A percentile compares a stretch with the other conserved stretches of the same genome.
These are phyloP conservation scores for Climacteris rufus DNA, from an alignment of 2,113 vertebrate species.

Conservation along the genomic window DNA sequence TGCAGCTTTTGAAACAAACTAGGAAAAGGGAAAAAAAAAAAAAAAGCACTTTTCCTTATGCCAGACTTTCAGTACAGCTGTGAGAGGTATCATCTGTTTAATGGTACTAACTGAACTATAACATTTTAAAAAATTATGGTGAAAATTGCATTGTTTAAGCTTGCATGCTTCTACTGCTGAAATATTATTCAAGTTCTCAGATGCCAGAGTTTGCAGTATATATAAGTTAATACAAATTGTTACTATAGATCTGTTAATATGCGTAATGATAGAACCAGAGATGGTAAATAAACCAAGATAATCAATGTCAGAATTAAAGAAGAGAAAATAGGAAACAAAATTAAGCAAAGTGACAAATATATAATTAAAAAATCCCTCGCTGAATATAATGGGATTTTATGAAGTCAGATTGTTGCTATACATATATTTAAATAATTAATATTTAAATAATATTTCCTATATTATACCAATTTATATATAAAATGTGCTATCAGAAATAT, in stretches of 20 bases:
- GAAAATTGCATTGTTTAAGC: neutral
- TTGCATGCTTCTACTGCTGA: neutral
- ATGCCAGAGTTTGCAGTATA: neutral
- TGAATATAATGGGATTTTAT: neutral
- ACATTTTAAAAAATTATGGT: neutral
- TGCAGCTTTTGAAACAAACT: neutral
- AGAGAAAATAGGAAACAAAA: neutral
- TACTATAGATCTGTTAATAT: neutral
- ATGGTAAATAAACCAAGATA: neutral
- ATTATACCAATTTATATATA: neutral
- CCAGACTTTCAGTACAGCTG: neutral
- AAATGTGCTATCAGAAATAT: neutral
- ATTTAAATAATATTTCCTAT: neutral
- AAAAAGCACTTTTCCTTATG: neutral
- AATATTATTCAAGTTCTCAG: neutral
- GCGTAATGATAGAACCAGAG: neutral
- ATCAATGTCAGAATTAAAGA: neutral
- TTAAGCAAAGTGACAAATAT: neutral
- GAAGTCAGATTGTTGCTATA: neutral
- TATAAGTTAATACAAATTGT: neutral
- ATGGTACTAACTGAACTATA: neutral
- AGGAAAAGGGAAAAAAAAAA: no score
- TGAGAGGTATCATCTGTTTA: neutral
- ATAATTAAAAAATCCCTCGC: neutral
- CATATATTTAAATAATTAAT: neutral